Conservation (phyloP, 2,113 vertebrate species). For the Microtus ochrogaster region DNA sequence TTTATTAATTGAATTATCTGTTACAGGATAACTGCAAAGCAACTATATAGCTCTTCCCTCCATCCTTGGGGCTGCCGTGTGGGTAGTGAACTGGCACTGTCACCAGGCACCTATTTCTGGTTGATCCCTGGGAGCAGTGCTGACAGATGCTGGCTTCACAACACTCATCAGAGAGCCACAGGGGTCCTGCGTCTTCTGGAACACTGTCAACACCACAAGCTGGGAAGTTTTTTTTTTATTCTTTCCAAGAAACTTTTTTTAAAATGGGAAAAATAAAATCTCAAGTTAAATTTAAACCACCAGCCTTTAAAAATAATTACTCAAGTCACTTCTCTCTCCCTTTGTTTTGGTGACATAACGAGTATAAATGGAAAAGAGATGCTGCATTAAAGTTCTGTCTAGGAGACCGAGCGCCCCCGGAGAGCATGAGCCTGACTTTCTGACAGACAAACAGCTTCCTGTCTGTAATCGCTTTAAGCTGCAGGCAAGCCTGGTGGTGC, state of each 20-base stretch:
- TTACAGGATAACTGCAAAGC: not conserved
- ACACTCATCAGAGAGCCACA: not conserved
- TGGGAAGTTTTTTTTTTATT: conserved; percentile 8
- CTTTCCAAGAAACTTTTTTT: conserved; percentile 28
- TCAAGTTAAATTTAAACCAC: conserved; percentile 60
- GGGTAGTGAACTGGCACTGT: conserved; percentile 33
- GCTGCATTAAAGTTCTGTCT: not conserved
- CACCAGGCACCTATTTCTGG: conserved; percentile 39
- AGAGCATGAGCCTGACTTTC: not conserved
- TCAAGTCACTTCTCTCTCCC: not conserved
- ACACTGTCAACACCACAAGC: conserved; percentile 16
- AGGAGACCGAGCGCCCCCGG: not conserved
- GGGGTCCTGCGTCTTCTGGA: conserved; percentile 33
- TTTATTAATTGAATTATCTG: conserved; percentile 24
- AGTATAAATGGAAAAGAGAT: not conserved
- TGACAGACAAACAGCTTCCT: conserved; percentile 28
- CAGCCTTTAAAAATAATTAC: not conserved
- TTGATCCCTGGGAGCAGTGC: not conserved
- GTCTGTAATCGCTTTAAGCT: not conserved
- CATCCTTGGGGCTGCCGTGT: not conserved
- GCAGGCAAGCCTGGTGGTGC: not conserved
- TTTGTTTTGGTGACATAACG: not conserved
- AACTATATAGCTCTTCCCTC: not conserved
- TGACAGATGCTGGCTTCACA: conserved; percentile 46
- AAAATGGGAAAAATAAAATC: not conserved